Evolutionary conservation across 1,140 invertebrate species (phyloP), one percentile per base, ranked within the genome.

Genomic region (Anastrepha ludens): DNA sequence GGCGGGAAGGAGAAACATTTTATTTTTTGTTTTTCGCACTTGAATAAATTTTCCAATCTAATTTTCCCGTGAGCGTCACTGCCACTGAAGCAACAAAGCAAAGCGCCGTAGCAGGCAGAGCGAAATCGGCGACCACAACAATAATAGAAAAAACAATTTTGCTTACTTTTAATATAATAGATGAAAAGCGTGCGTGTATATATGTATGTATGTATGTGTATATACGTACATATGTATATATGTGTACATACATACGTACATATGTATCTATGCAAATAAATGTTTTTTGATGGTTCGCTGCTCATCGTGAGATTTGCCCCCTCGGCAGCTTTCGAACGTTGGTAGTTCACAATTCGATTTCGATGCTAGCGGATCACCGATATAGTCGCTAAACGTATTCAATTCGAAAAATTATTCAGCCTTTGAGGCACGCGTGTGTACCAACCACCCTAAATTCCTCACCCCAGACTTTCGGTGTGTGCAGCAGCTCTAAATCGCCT

Each of bases 1-100:
- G 50, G 50, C 50, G 50, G 50, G 4, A n/a, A n/a, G 15, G n/a
- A 62, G 7, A 17, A 11, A 55, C 9, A 55, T 81, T n/a, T 15
- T 15, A 62, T 62, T 62, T 17, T 81, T 81, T 50, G 50, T 81
- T 81, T 81, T 81, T 81, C 47, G n/a, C 74, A 55, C 74, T 81
- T 58, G 74, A 55, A 9, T 81, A 41, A 81, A 41, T 81, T 81
- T 81, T 81, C 74, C 47, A 81, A 81, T 81, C 74, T 81, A 81
- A 81, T 81, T 55, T 81, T 81, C 74, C 74, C 74, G 74, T n/a
- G 17, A 55, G 47, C 50, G 47, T 13, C 74, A 81, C 44, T 47
- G 50, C 44, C 47, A 29, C 44, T 6, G 39, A 74, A 74, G 67
- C 67, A 74, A 74, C 41, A 67, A 67, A 67, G 20, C 64, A 58